phyloP scores from a whole-genome alignment of 1,140 invertebrate species.

The Dryas iulia region DNA sequence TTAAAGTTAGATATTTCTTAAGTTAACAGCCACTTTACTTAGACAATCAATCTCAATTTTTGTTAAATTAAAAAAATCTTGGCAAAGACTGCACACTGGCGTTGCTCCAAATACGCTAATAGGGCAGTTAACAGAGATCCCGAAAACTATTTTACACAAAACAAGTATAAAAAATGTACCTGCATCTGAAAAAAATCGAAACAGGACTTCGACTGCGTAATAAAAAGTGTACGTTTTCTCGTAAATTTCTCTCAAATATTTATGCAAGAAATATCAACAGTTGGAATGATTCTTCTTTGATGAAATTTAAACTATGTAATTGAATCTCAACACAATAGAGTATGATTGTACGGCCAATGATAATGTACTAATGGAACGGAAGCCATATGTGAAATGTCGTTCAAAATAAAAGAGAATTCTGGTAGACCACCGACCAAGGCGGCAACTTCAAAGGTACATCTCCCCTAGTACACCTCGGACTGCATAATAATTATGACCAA shows the following conservation, averaged over 20 bases:
- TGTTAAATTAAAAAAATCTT: conserved; percentile 41
- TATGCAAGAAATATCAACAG: background rate
- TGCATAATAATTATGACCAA: conserved; percentile 67
- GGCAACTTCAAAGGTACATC: conserved; percentile 64
- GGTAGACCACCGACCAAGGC: conserved; percentile 65
- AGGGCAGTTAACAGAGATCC: conserved; percentile 44
- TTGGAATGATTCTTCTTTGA: background rate
- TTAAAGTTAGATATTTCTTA: background rate
- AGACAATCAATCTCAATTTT: conserved; percentile 35
- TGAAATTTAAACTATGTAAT: background rate
- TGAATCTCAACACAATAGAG: background rate
- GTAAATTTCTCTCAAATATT: background rate
- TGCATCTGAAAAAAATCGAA: background rate
- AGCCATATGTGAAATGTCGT: conserved; percentile 49
- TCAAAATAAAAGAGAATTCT: conserved; percentile 49
- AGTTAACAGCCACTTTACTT: conserved; percentile 20
- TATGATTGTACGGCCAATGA: background rate
- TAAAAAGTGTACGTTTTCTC: background rate
- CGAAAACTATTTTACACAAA: conserved; percentile 36
- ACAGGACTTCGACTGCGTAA: background rate
- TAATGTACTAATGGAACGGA: conserved; percentile 41
- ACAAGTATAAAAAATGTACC: conserved; percentile 26
- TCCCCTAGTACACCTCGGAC: conserved; percentile 32
- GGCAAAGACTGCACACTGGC: conserved; percentile 36
- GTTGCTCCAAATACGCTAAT: conserved; percentile 41